These are phyloP conservation scores for Nymphalis c-album DNA, from an alignment of 2,888 invertebrate species.

Conservation along the genomic window DNA sequence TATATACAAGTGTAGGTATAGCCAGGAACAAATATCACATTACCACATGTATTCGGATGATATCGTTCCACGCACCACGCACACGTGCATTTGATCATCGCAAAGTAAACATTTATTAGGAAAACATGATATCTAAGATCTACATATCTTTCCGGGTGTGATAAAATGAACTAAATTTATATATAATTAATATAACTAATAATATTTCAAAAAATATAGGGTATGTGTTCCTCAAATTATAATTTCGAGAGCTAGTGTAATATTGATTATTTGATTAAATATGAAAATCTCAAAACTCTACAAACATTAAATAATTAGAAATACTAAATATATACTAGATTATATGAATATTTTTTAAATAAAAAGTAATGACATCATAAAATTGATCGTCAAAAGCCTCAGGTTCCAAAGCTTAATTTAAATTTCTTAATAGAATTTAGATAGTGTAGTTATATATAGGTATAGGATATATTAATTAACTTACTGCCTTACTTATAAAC, in stretches of 20 bases:
- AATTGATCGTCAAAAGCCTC: constrained; percentile 41
- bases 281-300: neutral
- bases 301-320: neutral
- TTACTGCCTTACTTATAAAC: neutral
- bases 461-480: constrained; percentile 32
- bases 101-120: constrained; percentile 56
- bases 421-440: constrained; percentile 40
- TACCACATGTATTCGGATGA: constrained; percentile 37
- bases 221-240: constrained; percentile 2
- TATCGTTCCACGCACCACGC: constrained; percentile 45
- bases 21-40: constrained; percentile 40
- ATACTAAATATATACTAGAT: neutral
- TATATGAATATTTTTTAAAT: constrained; percentile 6
- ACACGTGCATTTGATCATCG: constrained; percentile 73
- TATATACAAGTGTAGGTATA: constrained; percentile 23
- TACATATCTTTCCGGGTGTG: constrained; percentile 15
- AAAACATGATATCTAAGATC: constrained; percentile 35
- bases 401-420: constrained; percentile 61
- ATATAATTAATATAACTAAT: constrained; percentile 3
- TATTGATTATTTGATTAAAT: neutral
- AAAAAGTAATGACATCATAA: constrained; percentile 1
- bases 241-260: constrained; percentile 4
- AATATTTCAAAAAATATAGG: neutral
- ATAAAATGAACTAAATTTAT: constrained; percentile 5
- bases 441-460: constrained; percentile 11